Evolutionary conservation across 1,140 invertebrate species (phyloP), one percentile per base, ranked within the genome.

Genomic region (Drosophila sp.): DNA sequence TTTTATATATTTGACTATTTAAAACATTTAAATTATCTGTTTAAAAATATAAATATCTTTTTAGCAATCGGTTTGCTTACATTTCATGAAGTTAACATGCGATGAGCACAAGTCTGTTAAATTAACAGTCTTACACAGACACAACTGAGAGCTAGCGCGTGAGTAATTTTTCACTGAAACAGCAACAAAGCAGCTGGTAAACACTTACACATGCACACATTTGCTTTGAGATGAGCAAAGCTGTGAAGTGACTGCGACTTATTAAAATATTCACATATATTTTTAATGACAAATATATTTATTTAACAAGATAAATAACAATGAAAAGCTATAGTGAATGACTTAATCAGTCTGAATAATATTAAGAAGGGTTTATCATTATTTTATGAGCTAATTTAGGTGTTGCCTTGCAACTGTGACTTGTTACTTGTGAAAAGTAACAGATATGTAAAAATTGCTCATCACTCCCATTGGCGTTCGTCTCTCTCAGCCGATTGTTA

Each of bases 101-200:
- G 18, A 7, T 43, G 43, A 66, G 45, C 69, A 27, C 25, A 16
- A 1, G 5, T 38, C 62, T 72, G 62, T 72, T 66, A 65, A 65
- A 5, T 66, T 72, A 72, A 72, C 69, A 72, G 51, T 34, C 8
- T 25, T 9, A 57, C 69, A 65, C 62, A 38, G 9, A 72, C 29
- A 51, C 21, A 51, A 53, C 8, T 25, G 36, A 38, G 53, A 32
- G 27, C 53, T 34, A 48, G 45, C 34, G 61, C n/a, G 69, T 50
- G 53, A 57, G 69, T 50, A 29, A 57, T 32, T 72, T 18, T 51
- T 25, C 29, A 58, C 45, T 58, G 62, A 51, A 58, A 27, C 45
- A 72, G 46, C 69, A 72, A 66, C 62, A 66, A 58, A 65, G 69
- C 69, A 25, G 45, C 53, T 66, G 69, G 62, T 72, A 72, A 72